Evolutionary conservation across 2,113 vertebrate species (phyloP).

Genomic region (Coptodon rendalli): DNA sequence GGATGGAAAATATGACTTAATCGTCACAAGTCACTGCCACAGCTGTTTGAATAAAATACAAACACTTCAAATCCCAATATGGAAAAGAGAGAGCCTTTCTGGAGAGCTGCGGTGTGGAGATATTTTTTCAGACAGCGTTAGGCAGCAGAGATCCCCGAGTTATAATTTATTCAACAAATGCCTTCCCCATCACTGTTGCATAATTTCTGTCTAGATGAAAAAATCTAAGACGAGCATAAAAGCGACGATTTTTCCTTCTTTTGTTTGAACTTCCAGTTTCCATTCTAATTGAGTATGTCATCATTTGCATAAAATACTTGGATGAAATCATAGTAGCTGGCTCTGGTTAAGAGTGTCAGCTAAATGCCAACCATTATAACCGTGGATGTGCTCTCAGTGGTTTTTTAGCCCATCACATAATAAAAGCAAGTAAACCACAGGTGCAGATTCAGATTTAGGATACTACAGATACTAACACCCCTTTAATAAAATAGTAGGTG

Average conservation of each 20-base stretch:
- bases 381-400: neutral
- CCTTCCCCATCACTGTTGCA: conserved; percentile 12
- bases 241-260: neutral
- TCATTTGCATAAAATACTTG: conserved; percentile 22
- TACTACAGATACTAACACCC: neutral
- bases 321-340: neutral
- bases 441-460: conserved; percentile 1
- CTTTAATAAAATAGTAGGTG: neutral
- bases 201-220: conserved; percentile 16
- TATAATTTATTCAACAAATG: conserved; percentile 49
- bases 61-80: neutral
- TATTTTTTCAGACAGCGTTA: neutral
- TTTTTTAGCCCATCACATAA: neutral
- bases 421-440: neutral
- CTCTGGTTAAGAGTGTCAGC: conserved; percentile 6
- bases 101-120: neutral
- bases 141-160: neutral
- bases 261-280: conserved; percentile 4
- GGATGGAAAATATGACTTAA: neutral
- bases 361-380: conserved; percentile 19
- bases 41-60: neutral
- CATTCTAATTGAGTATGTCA: conserved; percentile 20
- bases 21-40: neutral
- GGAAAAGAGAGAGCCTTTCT: neutral
- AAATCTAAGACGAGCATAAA: neutral